Conservation (phyloP, 2,888 invertebrate genomes). For the Brachynemurus nebulosus region DNA sequence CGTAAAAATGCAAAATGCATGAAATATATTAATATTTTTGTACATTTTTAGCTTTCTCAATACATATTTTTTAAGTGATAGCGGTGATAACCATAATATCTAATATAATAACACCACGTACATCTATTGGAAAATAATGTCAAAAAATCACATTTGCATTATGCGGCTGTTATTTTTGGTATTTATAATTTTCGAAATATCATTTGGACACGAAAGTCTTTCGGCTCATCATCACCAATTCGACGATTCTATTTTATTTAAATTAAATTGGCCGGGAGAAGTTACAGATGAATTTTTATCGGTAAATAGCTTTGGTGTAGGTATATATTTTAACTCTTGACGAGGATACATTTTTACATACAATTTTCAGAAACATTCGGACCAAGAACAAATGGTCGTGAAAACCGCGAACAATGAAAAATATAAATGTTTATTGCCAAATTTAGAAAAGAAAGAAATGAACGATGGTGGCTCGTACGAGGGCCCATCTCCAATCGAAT, state of each 20-base stretch:
- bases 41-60: too few relatives aligned
- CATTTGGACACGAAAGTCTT: too few relatives aligned
- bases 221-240: slow-evolving; percentile 60
- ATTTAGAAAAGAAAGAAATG: slow-evolving; percentile 39
- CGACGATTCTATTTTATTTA: slow-evolving; percentile 68
- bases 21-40: too few relatives aligned
- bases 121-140: too few relatives aligned
- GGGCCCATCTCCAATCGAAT: slow-evolving; percentile 63
- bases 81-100: too few relatives aligned
- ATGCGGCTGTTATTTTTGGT: too few relatives aligned
- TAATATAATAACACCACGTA: too few relatives aligned
- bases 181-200: too few relatives aligned
- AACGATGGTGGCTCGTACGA: slow-evolving; percentile 44
- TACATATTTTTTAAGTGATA: too few relatives aligned
- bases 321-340: not conserved
- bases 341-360: too few relatives aligned
- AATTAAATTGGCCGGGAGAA: slow-evolving; percentile 62
- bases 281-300: slow-evolving; percentile 29
- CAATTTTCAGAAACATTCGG: slow-evolving; percentile 23
- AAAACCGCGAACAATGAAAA: slow-evolving; percentile 66
- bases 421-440: slow-evolving; percentile 71
- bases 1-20: too few relatives aligned
- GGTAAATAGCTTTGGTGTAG: slow-evolving; percentile 13
- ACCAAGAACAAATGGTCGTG: slow-evolving; percentile 47
- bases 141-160: too few relatives aligned